phyloP scores from a whole-genome alignment of 2,888 invertebrate genomes.

The Dasysyrphus albostriatus region DNA sequence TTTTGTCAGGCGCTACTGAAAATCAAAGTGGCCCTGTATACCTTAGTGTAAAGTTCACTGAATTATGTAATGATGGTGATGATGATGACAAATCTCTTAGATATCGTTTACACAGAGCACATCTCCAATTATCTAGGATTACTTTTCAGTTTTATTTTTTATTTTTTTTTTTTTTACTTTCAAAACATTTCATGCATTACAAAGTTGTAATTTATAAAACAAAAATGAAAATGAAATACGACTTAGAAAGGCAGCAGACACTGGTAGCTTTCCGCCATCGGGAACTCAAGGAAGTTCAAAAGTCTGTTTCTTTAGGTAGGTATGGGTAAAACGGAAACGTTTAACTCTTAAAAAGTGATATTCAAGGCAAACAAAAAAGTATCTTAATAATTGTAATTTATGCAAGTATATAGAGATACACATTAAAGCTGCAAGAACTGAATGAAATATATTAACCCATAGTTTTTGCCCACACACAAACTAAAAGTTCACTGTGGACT shows the following conservation, averaged over 20 bases:
- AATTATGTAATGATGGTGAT: conserved; percentile 29
- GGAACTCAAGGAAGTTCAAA: not conserved
- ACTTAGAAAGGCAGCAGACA: not conserved
- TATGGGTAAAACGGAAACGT: not conserved
- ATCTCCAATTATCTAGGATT: conserved; percentile 26
- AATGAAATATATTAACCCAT: too few relatives aligned
- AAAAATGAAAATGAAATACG: not conserved
- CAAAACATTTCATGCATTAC: conserved; percentile 17
- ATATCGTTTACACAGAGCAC: conserved; percentile 5
- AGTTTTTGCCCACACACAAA: too few relatives aligned
- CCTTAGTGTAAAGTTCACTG: not conserved
- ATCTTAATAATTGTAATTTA: too few relatives aligned
- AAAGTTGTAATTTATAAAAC: not conserved
- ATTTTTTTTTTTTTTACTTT: conserved; percentile 35
- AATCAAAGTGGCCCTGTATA: not conserved
- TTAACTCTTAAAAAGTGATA: not conserved
- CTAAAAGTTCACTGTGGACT: too few relatives aligned
- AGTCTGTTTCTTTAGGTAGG: not conserved
- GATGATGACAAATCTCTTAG: conserved; percentile 24
- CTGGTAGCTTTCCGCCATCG: not conserved
- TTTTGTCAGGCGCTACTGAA: not conserved
- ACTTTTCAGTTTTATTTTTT: not conserved
- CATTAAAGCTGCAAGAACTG: too few relatives aligned
- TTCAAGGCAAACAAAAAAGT: too few relatives aligned
- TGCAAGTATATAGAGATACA: too few relatives aligned